phyloP scores from a whole-genome alignment of 2,113 vertebrate species.

The Machaerirhynchus nigripectus region DNA sequence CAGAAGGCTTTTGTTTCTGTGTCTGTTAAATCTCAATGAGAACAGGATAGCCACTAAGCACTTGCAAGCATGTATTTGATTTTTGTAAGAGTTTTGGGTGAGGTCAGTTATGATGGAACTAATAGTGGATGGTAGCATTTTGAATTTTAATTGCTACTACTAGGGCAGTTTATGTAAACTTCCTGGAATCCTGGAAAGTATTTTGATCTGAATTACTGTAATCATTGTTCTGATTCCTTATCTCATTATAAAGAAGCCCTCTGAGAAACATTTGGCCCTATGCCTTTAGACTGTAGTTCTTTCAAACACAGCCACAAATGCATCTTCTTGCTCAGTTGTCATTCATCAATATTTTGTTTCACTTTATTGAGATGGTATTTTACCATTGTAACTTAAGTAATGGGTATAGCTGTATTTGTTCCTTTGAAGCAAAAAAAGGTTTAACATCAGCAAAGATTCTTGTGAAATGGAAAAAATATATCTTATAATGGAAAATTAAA shows the following conservation, averaged over 20 bases:
- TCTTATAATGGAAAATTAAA: background rate
- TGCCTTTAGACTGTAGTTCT: background rate
- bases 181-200: slow-evolving; percentile 41
- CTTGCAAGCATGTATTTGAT: background rate
- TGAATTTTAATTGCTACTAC: slow-evolving; percentile 1
- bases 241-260: background rate
- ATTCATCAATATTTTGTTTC: background rate
- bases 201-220: slow-evolving; percentile 40
- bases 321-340: background rate
- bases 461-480: background rate
- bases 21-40: background rate
- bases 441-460: background rate
- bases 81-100: background rate
- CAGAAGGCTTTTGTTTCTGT: background rate
- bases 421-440: background rate
- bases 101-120: background rate
- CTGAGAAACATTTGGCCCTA: background rate
- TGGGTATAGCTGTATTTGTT: background rate
- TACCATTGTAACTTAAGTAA: background rate
- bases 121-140: background rate
- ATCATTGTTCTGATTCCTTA: slow-evolving; percentile 13
- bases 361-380: background rate
- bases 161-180: slow-evolving; percentile 25
- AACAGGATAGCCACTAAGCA: background rate
- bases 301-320: slow-evolving; percentile 26